A percentile compares a stretch with the other conserved stretches of the same genome.
Conservation (phyloP, 2,888 invertebrate species). For the Synergus umbraculus region DNA sequence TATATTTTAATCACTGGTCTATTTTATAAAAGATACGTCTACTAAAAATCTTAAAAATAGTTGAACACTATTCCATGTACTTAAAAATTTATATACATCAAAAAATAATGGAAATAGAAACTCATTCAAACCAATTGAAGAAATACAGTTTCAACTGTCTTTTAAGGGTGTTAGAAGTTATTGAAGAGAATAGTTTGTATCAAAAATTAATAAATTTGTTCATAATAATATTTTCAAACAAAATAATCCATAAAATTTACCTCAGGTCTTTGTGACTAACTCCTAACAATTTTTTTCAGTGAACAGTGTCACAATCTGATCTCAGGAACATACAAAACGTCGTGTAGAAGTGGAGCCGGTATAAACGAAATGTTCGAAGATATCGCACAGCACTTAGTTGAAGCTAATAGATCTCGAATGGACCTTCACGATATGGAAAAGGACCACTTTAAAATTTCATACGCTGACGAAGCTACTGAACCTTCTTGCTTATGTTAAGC, state of each 20-base stretch:
- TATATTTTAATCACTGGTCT: constrained; percentile 5
- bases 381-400: constrained; percentile 89
- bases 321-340: constrained; percentile 92
- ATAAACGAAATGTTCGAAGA: constrained; percentile 95
- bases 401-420: constrained; percentile 89
- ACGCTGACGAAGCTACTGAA: constrained; percentile 80
- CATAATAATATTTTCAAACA: not conserved
- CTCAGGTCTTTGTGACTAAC: not conserved
- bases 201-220: not conserved
- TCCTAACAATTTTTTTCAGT: constrained; percentile 78
- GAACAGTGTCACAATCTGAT: constrained; percentile 95
- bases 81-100: not conserved
- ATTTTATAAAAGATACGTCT: not conserved
- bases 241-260: constrained; percentile 13
- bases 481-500: constrained; percentile 78
- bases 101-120: not conserved
- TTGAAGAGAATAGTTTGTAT: not conserved
- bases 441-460: constrained; percentile 87
- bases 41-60: not conserved
- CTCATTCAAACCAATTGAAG: not conserved
- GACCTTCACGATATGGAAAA: constrained; percentile 89
- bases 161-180: not conserved
- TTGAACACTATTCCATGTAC: not conserved
- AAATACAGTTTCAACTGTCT: not conserved
- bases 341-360: constrained; percentile 92